Evolutionary conservation across 2,888 invertebrate species (phyloP), one percentile per base, ranked within the genome.

Genomic region (Agrotis puta): DNA sequence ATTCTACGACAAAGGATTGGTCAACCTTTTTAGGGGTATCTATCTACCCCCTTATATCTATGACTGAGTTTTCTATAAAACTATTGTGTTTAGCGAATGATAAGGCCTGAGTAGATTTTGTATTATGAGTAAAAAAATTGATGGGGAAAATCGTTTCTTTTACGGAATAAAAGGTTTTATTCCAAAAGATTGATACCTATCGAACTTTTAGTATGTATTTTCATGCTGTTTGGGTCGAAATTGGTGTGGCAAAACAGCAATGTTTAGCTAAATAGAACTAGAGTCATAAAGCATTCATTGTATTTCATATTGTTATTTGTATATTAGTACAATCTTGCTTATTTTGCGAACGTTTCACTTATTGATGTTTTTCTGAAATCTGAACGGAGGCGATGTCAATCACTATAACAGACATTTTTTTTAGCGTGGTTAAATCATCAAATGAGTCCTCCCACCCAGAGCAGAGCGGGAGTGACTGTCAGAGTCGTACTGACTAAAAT

Each of bases 1-100:
- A 93, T 94, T 91, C 89, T 88, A 88, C 89, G 90, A 94, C 94
- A 94, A 94, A 93, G 91, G 92, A 90, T 89, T 93, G 94, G 93
- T 93, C 93, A 93, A 91, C 93, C 92, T 92, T 94, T 92, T 92
- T 88, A 89, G 89, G 87, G 85, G 77, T 77, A 81, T 64, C 64
- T 78, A 83, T 64, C 64, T 78, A 83, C 79, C 78, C 85, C 74
- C 75, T 83, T 79, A 84, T 85, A 88, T 86, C 85, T 87, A 85
- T 85, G 85, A 77, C 82, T 86, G 82, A 79, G 77, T 70, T 73
- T 39, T 79, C 77, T 80, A 83, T 87, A 85, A 82, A 86, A 86
- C 87, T 83, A 87, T 88, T 90, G 88, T 90, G 83, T 79, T 68
- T 77, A 74, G 54, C 75, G 54, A 67, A 81, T 81, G 77, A 81